Conservation (phyloP, 2,888 invertebrate species). For the Drosophila robusta region DNA sequence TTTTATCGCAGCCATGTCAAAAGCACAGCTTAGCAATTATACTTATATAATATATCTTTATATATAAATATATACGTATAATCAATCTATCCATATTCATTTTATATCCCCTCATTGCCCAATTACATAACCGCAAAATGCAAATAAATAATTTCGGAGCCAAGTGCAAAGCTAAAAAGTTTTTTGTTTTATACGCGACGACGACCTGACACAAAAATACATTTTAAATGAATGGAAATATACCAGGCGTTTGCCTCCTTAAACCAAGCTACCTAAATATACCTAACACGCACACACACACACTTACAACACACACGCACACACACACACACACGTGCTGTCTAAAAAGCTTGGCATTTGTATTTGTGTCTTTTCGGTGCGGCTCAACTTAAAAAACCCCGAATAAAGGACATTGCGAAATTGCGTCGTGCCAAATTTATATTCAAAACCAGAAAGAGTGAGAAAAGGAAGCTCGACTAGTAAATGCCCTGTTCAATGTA, state of each 20-base stretch:
- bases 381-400: slow-evolving; percentile 36
- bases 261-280: slow-evolving; percentile 32
- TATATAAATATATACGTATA: no score
- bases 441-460: slow-evolving; percentile 30
- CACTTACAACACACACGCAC: slow-evolving; percentile 25
- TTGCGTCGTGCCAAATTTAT: slow-evolving; percentile 74
- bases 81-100: background rate
- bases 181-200: background rate
- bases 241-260: slow-evolving; percentile 41
- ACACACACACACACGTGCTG: slow-evolving; percentile 9
- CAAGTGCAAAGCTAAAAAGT: background rate
- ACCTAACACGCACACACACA: slow-evolving; percentile 9
- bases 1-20: slow-evolving; percentile 5
- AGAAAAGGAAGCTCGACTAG: background rate
- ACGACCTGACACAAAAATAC: slow-evolving; percentile 37
- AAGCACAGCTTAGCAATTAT: background rate
- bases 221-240: slow-evolving; percentile 75
- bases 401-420: slow-evolving; percentile 66
- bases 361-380: slow-evolving; percentile 41
- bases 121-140: slow-evolving; percentile 50
- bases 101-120: background rate
- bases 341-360: slow-evolving; percentile 51
- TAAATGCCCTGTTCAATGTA: slow-evolving; percentile 40
- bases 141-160: slow-evolving; percentile 19
- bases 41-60: slow-evolving; percentile 4